Base-by-base conservation (phyloP, 2,797 vertebrate genomes). In the Molossus molossus region DNA sequence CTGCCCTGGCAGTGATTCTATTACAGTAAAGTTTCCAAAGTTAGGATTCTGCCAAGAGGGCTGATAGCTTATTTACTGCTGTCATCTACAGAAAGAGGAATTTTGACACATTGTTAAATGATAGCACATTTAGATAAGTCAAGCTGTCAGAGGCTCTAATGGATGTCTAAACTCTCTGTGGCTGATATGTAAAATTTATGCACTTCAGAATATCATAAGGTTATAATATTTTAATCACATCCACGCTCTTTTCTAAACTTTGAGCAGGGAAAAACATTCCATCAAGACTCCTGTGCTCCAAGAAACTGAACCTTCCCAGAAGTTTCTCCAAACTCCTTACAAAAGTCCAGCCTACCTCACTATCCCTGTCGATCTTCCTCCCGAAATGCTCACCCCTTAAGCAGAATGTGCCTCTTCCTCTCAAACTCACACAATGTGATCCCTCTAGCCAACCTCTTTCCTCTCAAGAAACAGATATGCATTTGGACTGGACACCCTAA, bases 31-130 rank as follows among this genome's bases (percentile, higher is more conserved):
- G 97, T 98, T 98, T 95, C 96, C 97, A 97, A 98, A 98, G 98
- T 97, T 95, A 98, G 97, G 98, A 97, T 96, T 96, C 98, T 97
- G 96, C 98, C 98, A 97, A 90, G 97, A 98, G 97, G 95, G 98
- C 98, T 98, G 98, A 98, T 98, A 94, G 98, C 98, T 98, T 99
- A 99, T 99, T 99, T 99, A 99, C 98, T 96, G 98, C 98, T 98
- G 98, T 98, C 98, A 96, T 98, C 98, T 98, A 98, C 97, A 98
- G 98, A 99, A 98, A 98, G 98, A 98, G 98, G 97, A 98, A 98
- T 99, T 99, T 98, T 99, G 98, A 98, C 98, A 98, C 98, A 97
- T 98, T 98, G 98, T 98, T 99, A 99, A 99, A 98, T 98, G 98
- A 98, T 98, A 98, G 98, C 98, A 98, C 98, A 98, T 98, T 99